Evolutionary conservation across 2,113 vertebrate genomes (phyloP).

Genomic region (Naja naja): DNA sequence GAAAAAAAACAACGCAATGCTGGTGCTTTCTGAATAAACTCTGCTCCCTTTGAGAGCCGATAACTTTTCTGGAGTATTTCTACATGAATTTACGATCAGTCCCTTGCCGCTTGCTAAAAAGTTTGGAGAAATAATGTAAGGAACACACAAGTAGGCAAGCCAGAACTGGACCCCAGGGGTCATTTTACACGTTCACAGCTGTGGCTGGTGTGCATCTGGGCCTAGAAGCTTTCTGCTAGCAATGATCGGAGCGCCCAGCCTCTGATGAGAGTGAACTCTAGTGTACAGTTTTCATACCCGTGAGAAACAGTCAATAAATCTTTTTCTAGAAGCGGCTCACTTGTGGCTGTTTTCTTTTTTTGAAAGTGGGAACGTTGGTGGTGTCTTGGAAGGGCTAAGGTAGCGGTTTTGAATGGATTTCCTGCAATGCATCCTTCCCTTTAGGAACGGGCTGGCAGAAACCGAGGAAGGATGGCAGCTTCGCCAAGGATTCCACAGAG

Average conservation of each 20-base stretch:
- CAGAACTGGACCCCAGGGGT: not conserved
- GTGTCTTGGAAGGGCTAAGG: not conserved
- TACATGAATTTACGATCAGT: not conserved
- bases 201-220: not conserved
- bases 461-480: not conserved
- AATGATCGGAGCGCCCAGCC: not conserved
- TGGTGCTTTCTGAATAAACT: not conserved
- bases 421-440: not conserved
- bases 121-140: not conserved
- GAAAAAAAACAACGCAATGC: not conserved
- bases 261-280: not conserved
- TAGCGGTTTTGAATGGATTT: not conserved
- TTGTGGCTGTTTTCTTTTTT: not conserved
- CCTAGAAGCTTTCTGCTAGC: not conserved
- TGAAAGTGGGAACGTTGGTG: not conserved
- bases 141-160: not conserved
- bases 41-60: not conserved
- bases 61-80: not conserved
- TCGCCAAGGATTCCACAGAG: not conserved
- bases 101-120: not conserved
- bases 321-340: not conserved
- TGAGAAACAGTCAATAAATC: not conserved
- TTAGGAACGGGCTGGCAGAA: not conserved
- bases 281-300: not conserved
- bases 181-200: not conserved